Conservation (phyloP, 2,888 invertebrate species). For the Hololepta plana region DNA sequence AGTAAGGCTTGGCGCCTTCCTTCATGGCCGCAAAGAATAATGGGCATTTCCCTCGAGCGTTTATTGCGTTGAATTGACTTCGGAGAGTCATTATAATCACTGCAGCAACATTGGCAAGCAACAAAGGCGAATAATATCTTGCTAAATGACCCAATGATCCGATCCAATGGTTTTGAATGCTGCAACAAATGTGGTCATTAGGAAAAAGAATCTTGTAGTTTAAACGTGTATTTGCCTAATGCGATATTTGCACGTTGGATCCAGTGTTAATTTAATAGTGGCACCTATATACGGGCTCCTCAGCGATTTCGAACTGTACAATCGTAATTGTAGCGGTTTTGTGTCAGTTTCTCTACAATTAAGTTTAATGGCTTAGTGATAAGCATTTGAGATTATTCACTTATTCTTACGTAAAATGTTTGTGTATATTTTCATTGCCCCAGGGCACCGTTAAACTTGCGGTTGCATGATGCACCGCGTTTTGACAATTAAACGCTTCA, state of each 20-base stretch:
- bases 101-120: conserved; percentile 47
- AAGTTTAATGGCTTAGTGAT: conserved; percentile 1
- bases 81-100: conserved; percentile 42
- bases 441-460: conserved; percentile 46
- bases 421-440: conserved; percentile 40
- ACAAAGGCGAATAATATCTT: conserved; percentile 42
- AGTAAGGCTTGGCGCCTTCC: conserved; percentile 40
- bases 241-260: conserved; percentile 51
- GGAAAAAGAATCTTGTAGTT: background rate
- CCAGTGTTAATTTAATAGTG: conserved; percentile 41
- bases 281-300: conserved; percentile 27
- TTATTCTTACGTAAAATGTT: conserved; percentile 37
- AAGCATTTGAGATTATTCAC: conserved; percentile 1
- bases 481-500: conserved; percentile 32
- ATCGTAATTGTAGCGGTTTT: conserved; percentile 37
- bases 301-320: conserved; percentile 34
- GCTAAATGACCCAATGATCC: conserved; percentile 43
- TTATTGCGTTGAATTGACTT: conserved; percentile 29
- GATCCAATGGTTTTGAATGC: too few relatives aligned
- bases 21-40: conserved; percentile 38
- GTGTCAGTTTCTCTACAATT: conserved; percentile 24
- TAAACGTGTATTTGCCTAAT: conserved; percentile 33
- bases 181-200: too few relatives aligned
- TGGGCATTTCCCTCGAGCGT: conserved; percentile 25
- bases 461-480: conserved; percentile 34